Percentiles rank a stretch among this genome's conserved stretches.
Evolutionary conservation across 2,888 invertebrate species (phyloP).

Genomic region (Agonopterix arenella): DNA sequence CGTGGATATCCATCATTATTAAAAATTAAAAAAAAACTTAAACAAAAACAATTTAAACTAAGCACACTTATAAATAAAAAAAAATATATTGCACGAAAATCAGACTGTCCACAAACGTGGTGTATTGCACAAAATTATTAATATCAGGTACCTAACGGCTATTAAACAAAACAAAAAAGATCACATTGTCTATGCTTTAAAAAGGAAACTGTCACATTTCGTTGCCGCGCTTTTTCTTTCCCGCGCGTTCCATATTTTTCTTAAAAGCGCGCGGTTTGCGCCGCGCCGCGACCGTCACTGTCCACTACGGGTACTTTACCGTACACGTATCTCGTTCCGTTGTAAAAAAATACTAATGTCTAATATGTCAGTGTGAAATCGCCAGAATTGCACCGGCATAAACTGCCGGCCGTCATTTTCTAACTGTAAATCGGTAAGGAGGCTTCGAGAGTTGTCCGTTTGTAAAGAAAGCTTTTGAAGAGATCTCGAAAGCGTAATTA

Average conservation of each 20-base stretch:
- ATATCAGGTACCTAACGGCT: constrained; percentile 47
- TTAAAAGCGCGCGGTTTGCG: constrained; percentile 36
- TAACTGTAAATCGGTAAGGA: constrained; percentile 51
- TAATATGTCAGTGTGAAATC: constrained; percentile 64
- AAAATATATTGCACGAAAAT: constrained; percentile 60
- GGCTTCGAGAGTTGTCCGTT: constrained; percentile 17
- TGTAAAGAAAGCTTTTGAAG: constrained; percentile 17
- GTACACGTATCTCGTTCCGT: constrained; percentile 6
- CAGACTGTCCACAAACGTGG: constrained; percentile 62
- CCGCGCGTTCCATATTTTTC: constrained; percentile 13
- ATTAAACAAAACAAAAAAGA: constrained; percentile 14
- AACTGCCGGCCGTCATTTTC: constrained; percentile 41
- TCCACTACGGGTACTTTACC: constrained; percentile 27
- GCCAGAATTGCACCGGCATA: constrained; percentile 33
- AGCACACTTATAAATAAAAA: constrained; percentile 16
- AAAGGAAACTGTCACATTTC: constrained; percentile 8
- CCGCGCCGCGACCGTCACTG: constrained; percentile 29
- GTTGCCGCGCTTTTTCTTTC: constrained; percentile 9
- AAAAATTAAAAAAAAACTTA: constrained; percentile 22
- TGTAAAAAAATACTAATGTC: constrained; percentile 22
- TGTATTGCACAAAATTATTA: constrained; percentile 56
- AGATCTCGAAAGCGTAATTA: constrained; percentile 23
- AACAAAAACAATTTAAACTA: constrained; percentile 26
- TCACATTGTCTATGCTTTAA: constrained; percentile 23
- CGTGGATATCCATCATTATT: constrained; percentile 61